Conservation (phyloP, 2,113 vertebrate genomes). For the Gallinago jamesoni region DNA sequence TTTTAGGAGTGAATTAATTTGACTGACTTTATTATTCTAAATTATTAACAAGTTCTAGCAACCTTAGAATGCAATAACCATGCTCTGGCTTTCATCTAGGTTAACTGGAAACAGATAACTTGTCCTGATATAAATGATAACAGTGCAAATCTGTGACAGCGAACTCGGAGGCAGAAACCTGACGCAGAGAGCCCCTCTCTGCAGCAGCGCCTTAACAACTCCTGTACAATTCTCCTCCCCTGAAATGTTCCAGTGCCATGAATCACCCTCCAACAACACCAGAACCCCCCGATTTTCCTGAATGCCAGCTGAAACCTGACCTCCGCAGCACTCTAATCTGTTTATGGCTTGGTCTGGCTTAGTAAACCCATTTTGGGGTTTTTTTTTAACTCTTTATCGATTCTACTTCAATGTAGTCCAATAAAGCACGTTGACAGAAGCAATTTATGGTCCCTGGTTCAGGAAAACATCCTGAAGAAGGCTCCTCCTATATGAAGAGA, state of each 20-base stretch:
- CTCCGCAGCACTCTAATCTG: background rate
- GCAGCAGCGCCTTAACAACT: background rate
- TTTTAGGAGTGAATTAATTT: constrained; percentile 29
- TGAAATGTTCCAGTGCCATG: background rate
- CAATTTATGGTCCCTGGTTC: constrained; percentile 10
- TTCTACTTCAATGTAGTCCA: constrained; percentile 34
- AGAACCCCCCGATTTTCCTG: background rate
- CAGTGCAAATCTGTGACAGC: background rate
- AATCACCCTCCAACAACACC: background rate
- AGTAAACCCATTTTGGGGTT: background rate
- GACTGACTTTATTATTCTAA: constrained; percentile 26
- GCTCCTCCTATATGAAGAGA: background rate
- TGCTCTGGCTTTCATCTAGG: background rate
- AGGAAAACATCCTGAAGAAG: background rate
- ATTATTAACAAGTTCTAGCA: constrained; percentile 58
- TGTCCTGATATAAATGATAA: background rate
- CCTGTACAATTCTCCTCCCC: background rate
- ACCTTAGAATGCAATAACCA: background rate
- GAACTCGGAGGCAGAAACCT: background rate
- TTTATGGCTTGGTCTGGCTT: background rate
- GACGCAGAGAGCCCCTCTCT: background rate
- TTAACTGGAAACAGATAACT: constrained; percentile 16
- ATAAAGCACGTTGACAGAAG: constrained; percentile 28
- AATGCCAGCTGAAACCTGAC: constrained; percentile 20
- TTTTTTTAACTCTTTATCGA: background rate